Conservation (phyloP, 2,113 vertebrate species). For the Catagonus wagneri region DNA sequence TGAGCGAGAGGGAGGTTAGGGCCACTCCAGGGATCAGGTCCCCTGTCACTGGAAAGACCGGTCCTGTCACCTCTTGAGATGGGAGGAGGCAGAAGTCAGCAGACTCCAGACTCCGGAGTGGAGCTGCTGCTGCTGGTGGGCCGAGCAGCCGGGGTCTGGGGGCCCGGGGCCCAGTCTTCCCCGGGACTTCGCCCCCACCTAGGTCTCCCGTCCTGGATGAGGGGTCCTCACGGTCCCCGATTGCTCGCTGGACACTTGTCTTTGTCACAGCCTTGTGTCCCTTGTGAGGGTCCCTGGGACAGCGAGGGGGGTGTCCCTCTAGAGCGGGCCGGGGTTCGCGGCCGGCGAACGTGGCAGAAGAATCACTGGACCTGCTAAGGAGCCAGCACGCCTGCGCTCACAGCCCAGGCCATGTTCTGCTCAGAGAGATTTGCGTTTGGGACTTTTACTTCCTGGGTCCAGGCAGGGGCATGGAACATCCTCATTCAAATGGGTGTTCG, state of each 20-base stretch:
- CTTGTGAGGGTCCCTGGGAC: neutral
- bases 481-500: rapidly evolving
- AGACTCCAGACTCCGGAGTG: too few species aligned
- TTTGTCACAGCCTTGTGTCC: neutral
- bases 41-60: neutral
- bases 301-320: too few species aligned
- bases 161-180: rapidly evolving
- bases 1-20: neutral
- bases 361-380: neutral
- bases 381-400: rapidly evolving
- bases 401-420: neutral
- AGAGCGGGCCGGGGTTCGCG: neutral
- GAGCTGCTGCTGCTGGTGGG: too few species aligned
- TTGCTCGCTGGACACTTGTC: neutral
- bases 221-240: too few species aligned
- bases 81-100: rapidly evolving
- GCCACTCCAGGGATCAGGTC: neutral
- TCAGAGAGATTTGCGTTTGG: neutral
- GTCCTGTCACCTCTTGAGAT: neutral
- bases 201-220: neutral
- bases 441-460: too few species aligned
- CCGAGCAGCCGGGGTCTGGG: neutral
- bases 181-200: neutral
- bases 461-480: too few species aligned
- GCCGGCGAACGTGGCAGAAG: neutral